Percentiles rank a stretch among this genome's conserved stretches.
These are phyloP conservation scores for Melinaea marsaeus DNA, from an alignment of 2,888 invertebrate genomes.

Conservation along the genomic window DNA sequence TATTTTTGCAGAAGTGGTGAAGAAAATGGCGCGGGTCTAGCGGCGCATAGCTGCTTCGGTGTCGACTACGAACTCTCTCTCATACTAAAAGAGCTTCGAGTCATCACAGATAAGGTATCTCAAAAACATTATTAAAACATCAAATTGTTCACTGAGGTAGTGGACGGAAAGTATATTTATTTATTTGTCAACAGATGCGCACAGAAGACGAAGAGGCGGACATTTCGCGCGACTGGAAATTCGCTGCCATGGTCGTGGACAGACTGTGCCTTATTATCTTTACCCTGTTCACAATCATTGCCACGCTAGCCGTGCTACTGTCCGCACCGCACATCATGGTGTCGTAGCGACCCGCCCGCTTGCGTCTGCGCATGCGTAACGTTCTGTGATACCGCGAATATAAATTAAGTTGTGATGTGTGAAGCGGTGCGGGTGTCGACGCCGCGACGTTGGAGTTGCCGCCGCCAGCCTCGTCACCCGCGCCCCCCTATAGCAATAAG, in stretches of 20 bases:
- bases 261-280: constrained; percentile 99
- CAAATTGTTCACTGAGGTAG: background rate
- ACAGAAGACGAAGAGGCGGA: constrained; percentile 96
- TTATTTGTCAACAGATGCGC: constrained; percentile 82
- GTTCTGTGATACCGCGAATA: constrained; percentile 84
- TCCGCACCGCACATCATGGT: constrained; percentile 97
- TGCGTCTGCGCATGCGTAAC: constrained; percentile 73
- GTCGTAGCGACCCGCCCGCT: constrained; percentile 83
- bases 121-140: background rate
- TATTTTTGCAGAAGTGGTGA: constrained; percentile 73
- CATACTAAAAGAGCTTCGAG: constrained; percentile 95
- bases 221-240: constrained; percentile 99
- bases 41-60: constrained; percentile 92
- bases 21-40: constrained; percentile 85
- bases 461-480: constrained; percentile 68
- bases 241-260: constrained; percentile 99
- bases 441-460: constrained; percentile 67
- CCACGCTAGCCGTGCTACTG: constrained; percentile 97
- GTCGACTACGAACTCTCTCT: constrained; percentile 95
- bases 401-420: constrained; percentile 82
- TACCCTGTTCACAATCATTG: constrained; percentile 98
- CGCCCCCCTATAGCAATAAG: constrained; percentile 72
- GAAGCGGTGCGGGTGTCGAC: constrained; percentile 67
- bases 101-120: constrained; percentile 90
- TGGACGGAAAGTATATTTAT: background rate